These are phyloP conservation scores for Merodon equestris DNA, from an alignment of 2,888 invertebrate species.

Conservation along the genomic window DNA sequence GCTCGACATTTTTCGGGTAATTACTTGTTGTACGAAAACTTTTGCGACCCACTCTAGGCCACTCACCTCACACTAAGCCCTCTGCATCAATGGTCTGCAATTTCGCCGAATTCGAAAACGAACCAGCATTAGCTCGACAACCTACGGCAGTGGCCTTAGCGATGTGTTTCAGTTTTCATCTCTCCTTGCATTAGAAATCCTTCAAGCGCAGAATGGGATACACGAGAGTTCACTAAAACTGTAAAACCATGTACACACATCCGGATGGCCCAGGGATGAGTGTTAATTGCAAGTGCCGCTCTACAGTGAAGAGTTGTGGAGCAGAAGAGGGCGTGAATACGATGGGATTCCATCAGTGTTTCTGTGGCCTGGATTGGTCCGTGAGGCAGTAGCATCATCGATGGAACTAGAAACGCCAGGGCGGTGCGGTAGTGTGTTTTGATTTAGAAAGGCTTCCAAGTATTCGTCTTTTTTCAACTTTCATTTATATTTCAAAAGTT, in stretches of 20 bases:
- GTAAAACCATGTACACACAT: conserved; percentile 16
- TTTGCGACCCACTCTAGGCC: too few species aligned
- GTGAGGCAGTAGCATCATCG: neutral
- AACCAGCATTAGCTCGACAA: too few species aligned
- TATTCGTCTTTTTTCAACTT: conserved; percentile 30
- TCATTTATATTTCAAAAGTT: conserved; percentile 57
- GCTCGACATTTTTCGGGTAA: too few species aligned
- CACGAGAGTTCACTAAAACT: too few species aligned
- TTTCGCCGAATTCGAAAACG: too few species aligned
- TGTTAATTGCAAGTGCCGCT: conserved; percentile 63
- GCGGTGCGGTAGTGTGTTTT: conserved; percentile 55
- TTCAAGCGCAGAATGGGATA: too few species aligned
- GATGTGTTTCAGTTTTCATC: too few species aligned
- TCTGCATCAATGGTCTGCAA: too few species aligned
- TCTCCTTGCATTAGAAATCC: too few species aligned
- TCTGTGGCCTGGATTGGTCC: conserved; percentile 26
- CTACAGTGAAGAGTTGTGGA: conserved; percentile 30
- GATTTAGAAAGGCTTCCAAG: conserved; percentile 54
- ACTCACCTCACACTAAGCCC: too few species aligned
- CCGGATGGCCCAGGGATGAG: conserved; percentile 34
- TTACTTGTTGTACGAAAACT: too few species aligned
- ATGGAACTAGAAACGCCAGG: conserved; percentile 7
- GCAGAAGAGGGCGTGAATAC: conserved; percentile 5
- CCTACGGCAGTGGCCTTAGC: too few species aligned
- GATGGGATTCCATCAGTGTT: conserved; percentile 16